These are phyloP conservation scores for Sisyra terminalis DNA, from an alignment of 2,888 invertebrate species.

Conservation along the genomic window DNA sequence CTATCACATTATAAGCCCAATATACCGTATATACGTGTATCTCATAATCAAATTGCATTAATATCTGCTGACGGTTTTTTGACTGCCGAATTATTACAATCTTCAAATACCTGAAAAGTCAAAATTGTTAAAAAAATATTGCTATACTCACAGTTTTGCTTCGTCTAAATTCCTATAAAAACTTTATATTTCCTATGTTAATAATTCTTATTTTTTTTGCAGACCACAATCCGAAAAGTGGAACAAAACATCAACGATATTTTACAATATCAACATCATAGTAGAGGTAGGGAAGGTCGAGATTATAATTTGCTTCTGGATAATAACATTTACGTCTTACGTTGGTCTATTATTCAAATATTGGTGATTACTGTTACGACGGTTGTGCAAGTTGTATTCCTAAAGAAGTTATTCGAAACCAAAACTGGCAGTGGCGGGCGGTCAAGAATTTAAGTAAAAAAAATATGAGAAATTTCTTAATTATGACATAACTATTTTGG, in stretches of 20 bases:
- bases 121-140: too few species aligned
- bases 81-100: too few species aligned
- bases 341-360: constrained; percentile 80
- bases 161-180: too few species aligned
- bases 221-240: constrained; percentile 58
- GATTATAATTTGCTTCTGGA: constrained; percentile 67
- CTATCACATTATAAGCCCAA: too few species aligned
- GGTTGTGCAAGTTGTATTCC: constrained; percentile 69
- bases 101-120: too few species aligned
- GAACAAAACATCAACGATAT: constrained; percentile 77
- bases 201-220: constrained; percentile 23
- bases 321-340: constrained; percentile 74
- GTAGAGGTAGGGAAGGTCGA: constrained; percentile 61
- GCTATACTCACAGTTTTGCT: too few species aligned
- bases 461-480: too few species aligned
- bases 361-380: constrained; percentile 65
- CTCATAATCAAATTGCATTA: too few species aligned
- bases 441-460: constrained; percentile 30
- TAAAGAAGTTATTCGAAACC: constrained; percentile 74
- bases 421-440: constrained; percentile 41
- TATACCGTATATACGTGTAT: too few species aligned
- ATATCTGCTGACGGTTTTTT: too few species aligned
- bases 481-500: too few species aligned
- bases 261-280: constrained; percentile 66
- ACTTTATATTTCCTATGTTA: not conserved